Base-by-base conservation (phyloP, 2,113 vertebrate genomes). In the Girardinichthys multiradiatus region DNA sequence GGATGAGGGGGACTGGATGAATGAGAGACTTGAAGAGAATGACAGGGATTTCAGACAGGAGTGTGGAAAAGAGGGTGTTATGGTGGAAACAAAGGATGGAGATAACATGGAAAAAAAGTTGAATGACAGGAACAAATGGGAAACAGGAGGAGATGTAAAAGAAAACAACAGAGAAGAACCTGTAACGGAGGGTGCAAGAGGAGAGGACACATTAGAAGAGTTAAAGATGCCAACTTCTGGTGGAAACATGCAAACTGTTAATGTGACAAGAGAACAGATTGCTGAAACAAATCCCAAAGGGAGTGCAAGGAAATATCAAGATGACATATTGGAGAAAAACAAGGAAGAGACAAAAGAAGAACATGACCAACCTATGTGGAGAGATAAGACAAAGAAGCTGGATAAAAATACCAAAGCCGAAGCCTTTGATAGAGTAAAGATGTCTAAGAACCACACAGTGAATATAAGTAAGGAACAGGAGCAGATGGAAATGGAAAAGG, bases 11-110 rank as follows among this genome's bases (percentile, higher is more conserved):
- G 72, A 73, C n/a, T 80, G 72, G 76, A 57, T 70, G 70, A 75
- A 83, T 76, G 86, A 82, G 77, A 87, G 42, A 67, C 61, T 62
- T 61, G 26, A 64, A 66, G 78, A 86, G 45, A 76, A 64, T 31
- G 54, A 73, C 30, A 74, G 72, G 66, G 57, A 71, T 57, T 68
- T 37, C 12, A 77, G 57, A 74, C 35, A 74, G 27, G 51, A 78
- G 64, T 62, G 62, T 74, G 75, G 42, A 64, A 94, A 91, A 64
- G 37, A 65, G 66, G 29, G 86, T 73, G 92, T 48, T 75, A 91
- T 91, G 93, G 89, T 84, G 90, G 92, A 94, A 91, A 92, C 94
- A 89, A 89, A 89, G 64, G 60, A 91, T 86, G 89, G 85, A 39
- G 59, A 83, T 31, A 27, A 51, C 39, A 57, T 76, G 1, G 72